A percentile compares a stretch with the other conserved stretches of the same genome.
Conservation (phyloP, 2,888 invertebrate species). For the Eupithecia insigniata region DNA sequence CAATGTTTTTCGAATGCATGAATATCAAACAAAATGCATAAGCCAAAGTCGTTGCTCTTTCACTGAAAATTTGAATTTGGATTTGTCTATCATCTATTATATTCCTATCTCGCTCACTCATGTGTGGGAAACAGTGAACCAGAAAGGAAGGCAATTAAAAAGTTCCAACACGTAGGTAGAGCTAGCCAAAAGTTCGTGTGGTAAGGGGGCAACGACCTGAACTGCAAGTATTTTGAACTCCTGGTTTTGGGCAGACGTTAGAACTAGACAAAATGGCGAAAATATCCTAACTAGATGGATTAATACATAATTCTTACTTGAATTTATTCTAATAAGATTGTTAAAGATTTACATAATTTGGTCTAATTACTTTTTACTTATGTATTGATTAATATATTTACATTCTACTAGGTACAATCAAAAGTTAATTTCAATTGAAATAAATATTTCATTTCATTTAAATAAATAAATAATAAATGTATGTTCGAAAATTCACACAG, state of each 20-base stretch:
- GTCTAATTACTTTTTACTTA: too few species aligned
- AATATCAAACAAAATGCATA: constrained; percentile 28
- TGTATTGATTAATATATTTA: too few species aligned
- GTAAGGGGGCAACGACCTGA: constrained; percentile 60
- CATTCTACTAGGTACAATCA: too few species aligned
- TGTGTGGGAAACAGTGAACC: constrained; percentile 44
- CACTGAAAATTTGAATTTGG: constrained; percentile 44
- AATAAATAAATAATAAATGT: too few species aligned
- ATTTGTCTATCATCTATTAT: constrained; percentile 23
- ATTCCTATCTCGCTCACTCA: constrained; percentile 53
- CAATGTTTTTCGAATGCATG: neutral
- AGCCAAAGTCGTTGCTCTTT: constrained; percentile 18
- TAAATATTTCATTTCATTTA: too few species aligned
- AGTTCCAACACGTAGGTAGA: constrained; percentile 78
- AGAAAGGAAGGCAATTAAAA: constrained; percentile 69
- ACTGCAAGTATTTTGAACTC: constrained; percentile 58
- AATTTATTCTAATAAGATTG: constrained; percentile 13
- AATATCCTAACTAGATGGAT: neutral
- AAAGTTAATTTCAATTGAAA: too few species aligned
- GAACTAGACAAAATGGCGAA: constrained; percentile 12
- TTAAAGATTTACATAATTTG: neutral
- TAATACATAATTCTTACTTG: neutral
- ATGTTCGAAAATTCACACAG: too few species aligned
- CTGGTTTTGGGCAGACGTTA: constrained; percentile 13
- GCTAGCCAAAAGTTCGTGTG: constrained; percentile 70